phyloP scores from a whole-genome alignment of 2,113 vertebrate genomes.

The Phocoena sinus region DNA sequence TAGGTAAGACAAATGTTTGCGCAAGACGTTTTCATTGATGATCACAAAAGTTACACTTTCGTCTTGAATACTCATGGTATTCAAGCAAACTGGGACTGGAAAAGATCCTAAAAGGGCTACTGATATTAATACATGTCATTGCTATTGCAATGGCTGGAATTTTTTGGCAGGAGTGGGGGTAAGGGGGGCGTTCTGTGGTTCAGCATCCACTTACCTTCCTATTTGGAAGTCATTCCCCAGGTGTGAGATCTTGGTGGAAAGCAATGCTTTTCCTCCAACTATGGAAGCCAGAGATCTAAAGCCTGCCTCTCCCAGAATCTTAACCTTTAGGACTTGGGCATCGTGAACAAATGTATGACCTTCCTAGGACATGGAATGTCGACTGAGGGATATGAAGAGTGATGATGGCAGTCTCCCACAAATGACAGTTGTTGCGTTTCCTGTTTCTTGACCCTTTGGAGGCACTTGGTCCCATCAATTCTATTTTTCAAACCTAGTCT shows the following conservation, averaged over 20 bases:
- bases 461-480: neutral
- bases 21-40: neutral
- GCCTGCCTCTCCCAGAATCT: neutral
- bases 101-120: neutral
- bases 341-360: neutral
- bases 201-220: neutral
- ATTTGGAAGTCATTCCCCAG: neutral
- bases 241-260: neutral
- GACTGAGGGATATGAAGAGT: neutral
- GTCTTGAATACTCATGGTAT: neutral
- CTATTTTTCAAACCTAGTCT: neutral
- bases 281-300: neutral
- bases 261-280: neutral
- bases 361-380: too few species aligned
- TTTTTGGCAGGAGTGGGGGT: neutral
- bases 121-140: neutral
- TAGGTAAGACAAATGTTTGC: neutral
- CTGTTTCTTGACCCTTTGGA: neutral
- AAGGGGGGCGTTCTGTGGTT: rapidly evolving
- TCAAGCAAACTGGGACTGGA: neutral
- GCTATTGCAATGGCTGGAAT: neutral
- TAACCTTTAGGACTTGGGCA: neutral
- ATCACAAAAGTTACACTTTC: neutral
- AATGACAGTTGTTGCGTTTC: neutral
- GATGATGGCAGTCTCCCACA: neutral